Percentiles rank a stretch among this genome's conserved stretches.
These are phyloP conservation scores for Ariolimax columbianus DNA, from an alignment of 2,888 invertebrate genomes.

Conservation along the genomic window DNA sequence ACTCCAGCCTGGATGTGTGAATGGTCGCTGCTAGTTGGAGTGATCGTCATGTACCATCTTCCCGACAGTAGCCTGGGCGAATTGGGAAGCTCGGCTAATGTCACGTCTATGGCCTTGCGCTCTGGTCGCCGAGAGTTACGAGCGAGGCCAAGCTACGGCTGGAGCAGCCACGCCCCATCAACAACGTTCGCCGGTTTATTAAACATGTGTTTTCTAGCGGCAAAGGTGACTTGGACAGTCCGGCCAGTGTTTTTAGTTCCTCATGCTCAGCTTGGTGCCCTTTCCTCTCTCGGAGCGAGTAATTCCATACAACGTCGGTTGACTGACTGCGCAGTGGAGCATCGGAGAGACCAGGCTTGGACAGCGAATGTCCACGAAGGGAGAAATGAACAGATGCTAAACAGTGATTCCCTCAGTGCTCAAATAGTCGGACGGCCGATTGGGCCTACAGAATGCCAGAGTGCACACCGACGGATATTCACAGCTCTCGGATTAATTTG, in stretches of 20 bases:
- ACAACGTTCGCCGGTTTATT: constrained; percentile 46
- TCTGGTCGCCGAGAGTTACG: neutral
- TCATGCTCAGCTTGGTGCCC: constrained; percentile 40
- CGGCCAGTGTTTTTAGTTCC: constrained; percentile 36
- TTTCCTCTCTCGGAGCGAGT: constrained; percentile 44
- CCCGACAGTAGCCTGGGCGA: neutral
- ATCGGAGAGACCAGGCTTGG: constrained; percentile 25
- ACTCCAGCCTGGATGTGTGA: neutral
- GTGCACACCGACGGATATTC: constrained; percentile 41
- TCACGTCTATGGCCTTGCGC: neutral
- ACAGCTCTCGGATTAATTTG: constrained; percentile 35
- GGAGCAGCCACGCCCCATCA: constrained; percentile 46
- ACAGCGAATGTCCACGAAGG: constrained; percentile 11
- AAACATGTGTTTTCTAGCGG: constrained; percentile 56
- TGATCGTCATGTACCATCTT: neutral
- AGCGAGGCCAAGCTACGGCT: constrained; percentile 23
- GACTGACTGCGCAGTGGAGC: constrained; percentile 42
- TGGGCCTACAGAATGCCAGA: constrained; percentile 41
- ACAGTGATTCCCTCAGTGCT: constrained; percentile 36
- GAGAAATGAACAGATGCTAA: constrained; percentile 37
- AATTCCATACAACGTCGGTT: constrained; percentile 45
- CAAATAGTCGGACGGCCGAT: constrained; percentile 41
- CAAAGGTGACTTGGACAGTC: constrained; percentile 44
- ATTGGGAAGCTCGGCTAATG: neutral
- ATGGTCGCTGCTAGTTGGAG: constrained; percentile 34